These are phyloP conservation scores for Phorcus lineatus DNA, from an alignment of 2,888 invertebrate species.

Conservation along the genomic window DNA sequence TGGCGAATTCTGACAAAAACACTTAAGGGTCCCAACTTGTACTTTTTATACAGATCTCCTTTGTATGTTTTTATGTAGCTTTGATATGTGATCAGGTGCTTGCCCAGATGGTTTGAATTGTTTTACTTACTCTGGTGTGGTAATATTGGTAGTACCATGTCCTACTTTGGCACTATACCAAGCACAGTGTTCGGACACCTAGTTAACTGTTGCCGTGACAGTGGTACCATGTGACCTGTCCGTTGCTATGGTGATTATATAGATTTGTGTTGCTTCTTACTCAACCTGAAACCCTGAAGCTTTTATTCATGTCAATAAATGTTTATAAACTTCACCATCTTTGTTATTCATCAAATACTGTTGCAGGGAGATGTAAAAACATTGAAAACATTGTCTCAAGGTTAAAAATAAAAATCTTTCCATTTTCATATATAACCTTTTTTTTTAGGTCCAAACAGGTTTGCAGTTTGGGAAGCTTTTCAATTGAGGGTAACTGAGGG, in stretches of 20 bases:
- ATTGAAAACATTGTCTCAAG: too few species aligned
- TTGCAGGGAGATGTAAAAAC: background rate
- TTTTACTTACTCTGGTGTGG: background rate
- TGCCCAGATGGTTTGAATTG: background rate
- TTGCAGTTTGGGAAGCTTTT: too few species aligned
- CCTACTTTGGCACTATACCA: too few species aligned
- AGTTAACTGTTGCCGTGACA: too few species aligned
- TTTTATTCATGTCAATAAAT: conserved; percentile 21
- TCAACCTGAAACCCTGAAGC: conserved; percentile 16
- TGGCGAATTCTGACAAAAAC: too few species aligned
- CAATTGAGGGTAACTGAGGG: too few species aligned
- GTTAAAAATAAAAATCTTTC: too few species aligned
- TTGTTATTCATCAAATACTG: background rate
- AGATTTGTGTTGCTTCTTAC: conserved; percentile 23
- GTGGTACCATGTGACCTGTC: background rate
- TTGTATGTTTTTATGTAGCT: conserved; percentile 24
- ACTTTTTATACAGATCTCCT: conserved; percentile 18
- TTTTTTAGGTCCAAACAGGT: too few species aligned
- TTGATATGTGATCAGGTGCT: conserved; percentile 14
- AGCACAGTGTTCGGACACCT: too few species aligned
- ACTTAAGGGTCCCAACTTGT: conserved; percentile 13
- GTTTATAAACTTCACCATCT: background rate
- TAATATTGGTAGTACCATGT: too few species aligned
- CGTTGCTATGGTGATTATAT: conserved; percentile 5
- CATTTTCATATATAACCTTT: too few species aligned